phyloP scores from a whole-genome alignment of 2,888 invertebrate species.

The Iselma pallidipennis region DNA sequence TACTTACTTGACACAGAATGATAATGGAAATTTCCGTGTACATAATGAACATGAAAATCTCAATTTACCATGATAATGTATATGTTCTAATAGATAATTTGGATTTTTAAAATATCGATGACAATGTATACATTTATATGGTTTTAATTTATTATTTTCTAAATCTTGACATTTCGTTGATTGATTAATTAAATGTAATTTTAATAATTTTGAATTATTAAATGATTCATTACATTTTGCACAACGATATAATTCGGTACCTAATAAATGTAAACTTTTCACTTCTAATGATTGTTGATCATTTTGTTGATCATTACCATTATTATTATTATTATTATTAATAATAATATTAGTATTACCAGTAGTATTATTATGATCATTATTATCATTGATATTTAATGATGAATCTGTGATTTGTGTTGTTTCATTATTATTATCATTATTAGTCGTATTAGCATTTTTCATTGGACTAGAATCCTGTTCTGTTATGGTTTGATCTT shows the following conservation, averaged over 20 bases:
- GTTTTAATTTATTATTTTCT: conserved; percentile 26
- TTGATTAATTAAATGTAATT: conserved; percentile 48
- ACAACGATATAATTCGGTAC: conserved; percentile 60
- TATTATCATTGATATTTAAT: no score
- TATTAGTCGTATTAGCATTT: no score
- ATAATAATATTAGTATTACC: neutral
- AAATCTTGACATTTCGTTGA: conserved; percentile 31
- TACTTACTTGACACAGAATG: conserved; percentile 41
- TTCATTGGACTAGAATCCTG: neutral
- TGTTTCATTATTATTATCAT: neutral
- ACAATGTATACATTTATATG: conserved; percentile 60
- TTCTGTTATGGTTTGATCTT: no score
- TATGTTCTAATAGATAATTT: conserved; percentile 60
- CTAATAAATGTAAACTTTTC: conserved; percentile 35
- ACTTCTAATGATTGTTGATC: neutral
- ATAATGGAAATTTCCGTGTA: conserved; percentile 48
- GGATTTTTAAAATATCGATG: conserved; percentile 55
- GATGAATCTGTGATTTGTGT: neutral
- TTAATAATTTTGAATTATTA: conserved; percentile 49
- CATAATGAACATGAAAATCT: conserved; percentile 66
- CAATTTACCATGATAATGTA: conserved; percentile 63
- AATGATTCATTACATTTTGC: conserved; percentile 56
- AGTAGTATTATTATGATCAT: neutral
- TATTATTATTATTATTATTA: neutral
- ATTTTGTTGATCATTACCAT: neutral